Evolutionary conservation across 2,888 invertebrate genomes (phyloP).

Genomic region (Pediacus dermestoides): DNA sequence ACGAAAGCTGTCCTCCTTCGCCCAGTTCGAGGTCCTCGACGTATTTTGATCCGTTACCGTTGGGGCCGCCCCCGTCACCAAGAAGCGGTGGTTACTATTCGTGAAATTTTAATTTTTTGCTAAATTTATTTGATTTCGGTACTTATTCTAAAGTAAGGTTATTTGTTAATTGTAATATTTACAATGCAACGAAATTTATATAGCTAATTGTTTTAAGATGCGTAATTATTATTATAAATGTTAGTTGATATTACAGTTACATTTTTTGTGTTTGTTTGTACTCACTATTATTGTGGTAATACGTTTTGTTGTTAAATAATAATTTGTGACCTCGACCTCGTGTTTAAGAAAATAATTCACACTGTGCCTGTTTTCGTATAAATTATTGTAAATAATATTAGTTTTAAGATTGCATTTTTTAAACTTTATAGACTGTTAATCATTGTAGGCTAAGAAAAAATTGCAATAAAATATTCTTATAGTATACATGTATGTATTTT

Average conservation of each 20-base stretch:
- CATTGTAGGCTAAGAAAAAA: background rate
- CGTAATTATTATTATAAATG: too few species aligned
- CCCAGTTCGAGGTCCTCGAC: slow-evolving; percentile 72
- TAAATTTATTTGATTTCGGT: background rate
- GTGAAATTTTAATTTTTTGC: slow-evolving; percentile 21
- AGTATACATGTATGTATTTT: too few species aligned
- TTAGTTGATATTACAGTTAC: too few species aligned
- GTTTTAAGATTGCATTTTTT: slow-evolving; percentile 1
- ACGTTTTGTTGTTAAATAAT: too few species aligned
- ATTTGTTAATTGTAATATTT: too few species aligned
- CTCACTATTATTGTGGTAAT: too few species aligned
- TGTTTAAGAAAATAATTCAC: too few species aligned
- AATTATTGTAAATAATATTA: slow-evolving; percentile 2
- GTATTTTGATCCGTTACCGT: slow-evolving; percentile 77
- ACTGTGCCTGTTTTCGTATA: slow-evolving; percentile 1
- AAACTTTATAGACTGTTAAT: background rate
- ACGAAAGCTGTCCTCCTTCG: slow-evolving; percentile 65
- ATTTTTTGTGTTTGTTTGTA: too few species aligned
- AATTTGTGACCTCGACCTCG: too few species aligned
- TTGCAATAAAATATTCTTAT: slow-evolving; percentile 2
- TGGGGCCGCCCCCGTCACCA: slow-evolving; percentile 78
- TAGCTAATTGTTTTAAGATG: too few species aligned
- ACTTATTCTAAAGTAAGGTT: background rate
- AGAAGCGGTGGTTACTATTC: slow-evolving; percentile 52
- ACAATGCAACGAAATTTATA: too few species aligned